A percentile compares a stretch with the other conserved stretches of the same genome.
Conservation (phyloP, 2,797 vertebrate genomes). For the Anguilla obscura region DNA sequence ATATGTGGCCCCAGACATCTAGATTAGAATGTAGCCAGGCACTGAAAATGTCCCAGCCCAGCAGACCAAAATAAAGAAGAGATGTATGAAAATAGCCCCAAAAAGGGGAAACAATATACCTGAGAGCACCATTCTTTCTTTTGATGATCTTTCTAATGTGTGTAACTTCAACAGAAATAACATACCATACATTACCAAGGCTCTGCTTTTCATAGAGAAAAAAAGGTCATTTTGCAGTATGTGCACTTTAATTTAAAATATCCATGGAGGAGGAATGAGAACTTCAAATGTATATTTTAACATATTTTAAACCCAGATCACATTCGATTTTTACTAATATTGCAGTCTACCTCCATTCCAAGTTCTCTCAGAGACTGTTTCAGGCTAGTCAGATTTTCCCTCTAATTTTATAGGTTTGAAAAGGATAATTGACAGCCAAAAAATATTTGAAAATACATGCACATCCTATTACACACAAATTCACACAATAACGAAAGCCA, state of each 20-base stretch:
- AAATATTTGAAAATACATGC: too few species aligned
- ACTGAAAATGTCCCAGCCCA: slow-evolving; percentile 27
- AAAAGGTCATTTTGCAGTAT: slow-evolving; percentile 2
- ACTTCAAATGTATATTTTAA: slow-evolving; percentile 46
- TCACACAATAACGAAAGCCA: too few species aligned
- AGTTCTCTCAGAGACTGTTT: background rate
- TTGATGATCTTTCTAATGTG: background rate
- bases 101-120: background rate
- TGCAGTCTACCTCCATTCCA: background rate
- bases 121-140: background rate
- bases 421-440: background rate
- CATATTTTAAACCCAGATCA: slow-evolving; percentile 34
- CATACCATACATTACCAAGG: background rate
- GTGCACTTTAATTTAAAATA: slow-evolving; percentile 41
- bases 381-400: background rate
- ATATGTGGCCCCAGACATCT: background rate
- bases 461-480: too few species aligned
- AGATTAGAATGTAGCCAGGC: background rate
- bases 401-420: background rate
- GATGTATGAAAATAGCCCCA: background rate
- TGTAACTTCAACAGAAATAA: background rate
- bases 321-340: background rate
- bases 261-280: background rate
- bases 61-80: background rate
- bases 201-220: background rate